Evolutionary conservation across 2,797 vertebrate genomes (phyloP), one percentile per base, ranked within the genome.

Genomic region (Ctenopoma kingsleyae): DNA sequence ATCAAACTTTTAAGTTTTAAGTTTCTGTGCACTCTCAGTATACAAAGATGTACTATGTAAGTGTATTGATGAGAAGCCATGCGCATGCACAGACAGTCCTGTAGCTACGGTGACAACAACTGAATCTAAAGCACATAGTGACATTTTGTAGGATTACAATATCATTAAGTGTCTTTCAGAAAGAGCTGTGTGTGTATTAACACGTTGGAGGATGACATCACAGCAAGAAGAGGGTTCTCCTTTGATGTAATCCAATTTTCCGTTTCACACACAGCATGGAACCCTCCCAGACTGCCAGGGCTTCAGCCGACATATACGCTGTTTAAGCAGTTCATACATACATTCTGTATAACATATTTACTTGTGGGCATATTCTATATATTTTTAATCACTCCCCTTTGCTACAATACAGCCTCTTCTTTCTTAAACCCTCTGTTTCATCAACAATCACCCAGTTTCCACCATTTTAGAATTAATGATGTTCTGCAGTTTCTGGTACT

Each of bases 211-310:
- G 50, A 60, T 80, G 85, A 88, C 88, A 86, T 85, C 84, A 67
- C 86, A 87, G 76, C 70, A 4, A 83, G 89, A 70, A 60, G 58
- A 79, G 86, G 85, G 79, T 78, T 55, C 61, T 70, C 12, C 62
- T 85, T 87, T 78, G 66, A 85, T 90, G 91, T 92, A 93, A 93
- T 93, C 91, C 89, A 80, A 91, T 93, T 93, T 89, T 90, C 89
- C 75, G 86, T 62, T 59, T 79, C 76, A 52, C 76, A 62, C 74
- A 68, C 81, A 71, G 75, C 6, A 3, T 56, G 72, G 46, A 51
- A 59, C 35, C 56, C 20, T 50, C 56, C 54, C 54, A 2, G 66
- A 38, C 63, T 11, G 52, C 20, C 23, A 11, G 20, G 2, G 36
- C 38, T 51, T 27, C 55, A 50, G 59, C 53, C 36, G 70, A 74